Evolutionary conservation across 2,113 vertebrate species (phyloP), one percentile per base, ranked within the genome.

Genomic region (Camelus bactrianus): DNA sequence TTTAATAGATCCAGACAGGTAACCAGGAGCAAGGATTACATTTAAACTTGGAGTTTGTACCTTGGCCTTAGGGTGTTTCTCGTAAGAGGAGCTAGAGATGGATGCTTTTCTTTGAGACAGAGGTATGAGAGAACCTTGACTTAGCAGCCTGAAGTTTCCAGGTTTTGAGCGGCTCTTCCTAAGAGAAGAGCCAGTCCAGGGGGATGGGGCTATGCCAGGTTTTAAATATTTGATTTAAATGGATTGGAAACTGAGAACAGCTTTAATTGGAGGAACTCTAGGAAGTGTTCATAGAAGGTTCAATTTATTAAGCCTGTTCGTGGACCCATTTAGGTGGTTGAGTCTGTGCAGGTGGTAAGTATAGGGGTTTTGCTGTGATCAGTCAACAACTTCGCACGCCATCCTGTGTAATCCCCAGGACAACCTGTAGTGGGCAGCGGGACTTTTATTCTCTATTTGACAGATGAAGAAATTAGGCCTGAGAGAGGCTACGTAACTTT

Each of bases 221-320:
- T 85, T 89, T 93, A 93, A 95, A 94, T 93, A 70, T 76, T 94
- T 92, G 38, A 91, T 86, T 96, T 94, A 79, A 91, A 77, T 86
- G 58, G 95, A 96, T 93, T 91, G 15, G 67, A 91, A 95, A 86
- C 38, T 13, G 8, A 22, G 85, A 94, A 22, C 35, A 42, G 28
- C 28, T 96, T 96, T 91, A 77, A 60, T 32, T 93, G 73, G 85
- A 93, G 52, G 62, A 65, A 46, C 14, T 86, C 30, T 88, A 91
- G 82, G 52, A 85, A 58, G 58, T 85, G 81, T 58, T 60, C 13
- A 32, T 32, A 94, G 91, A 77, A 79, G 64, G 35, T 69, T 75
- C 62, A 17, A 17, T 91, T 92, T 84, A 54, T 38, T 48, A 76
- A 80, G 72, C 42, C 87, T 26, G 1, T 76, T 79, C 48, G 28